Evolutionary conservation across 2,888 invertebrate genomes (phyloP).

Genomic region (Polia nebulosa): DNA sequence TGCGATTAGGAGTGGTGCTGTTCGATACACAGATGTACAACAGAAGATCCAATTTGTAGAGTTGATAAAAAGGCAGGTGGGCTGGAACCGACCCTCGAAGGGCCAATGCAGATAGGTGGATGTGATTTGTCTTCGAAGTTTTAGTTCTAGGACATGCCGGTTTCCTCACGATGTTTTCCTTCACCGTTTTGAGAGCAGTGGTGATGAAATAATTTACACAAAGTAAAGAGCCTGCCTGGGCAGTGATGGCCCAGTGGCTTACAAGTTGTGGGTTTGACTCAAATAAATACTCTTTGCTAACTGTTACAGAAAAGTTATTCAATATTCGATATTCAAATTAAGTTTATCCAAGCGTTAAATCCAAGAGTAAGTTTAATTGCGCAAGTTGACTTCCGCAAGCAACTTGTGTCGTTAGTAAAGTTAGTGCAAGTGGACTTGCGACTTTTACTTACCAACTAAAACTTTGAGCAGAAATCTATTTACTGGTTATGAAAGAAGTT

Average conservation of each 20-base stretch:
- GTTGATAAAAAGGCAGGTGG: too few relatives aligned
- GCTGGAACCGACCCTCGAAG: too few relatives aligned
- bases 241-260: too few relatives aligned
- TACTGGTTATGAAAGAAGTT: conserved; percentile 9
- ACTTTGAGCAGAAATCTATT: conserved; percentile 10
- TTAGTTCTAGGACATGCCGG: too few relatives aligned
- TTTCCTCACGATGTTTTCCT: too few relatives aligned
- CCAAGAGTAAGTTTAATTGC: conserved; percentile 9
- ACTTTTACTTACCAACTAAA: conserved; percentile 12
- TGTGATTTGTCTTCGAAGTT: too few relatives aligned
- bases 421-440: conserved; percentile 11
- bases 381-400: conserved; percentile 5
- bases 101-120: too few relatives aligned
- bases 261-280: too few relatives aligned
- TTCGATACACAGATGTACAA: not conserved
- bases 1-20: conserved; percentile 13
- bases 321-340: conserved; percentile 9
- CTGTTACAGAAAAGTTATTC: not conserved
- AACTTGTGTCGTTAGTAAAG: conserved; percentile 33
- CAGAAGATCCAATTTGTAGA: conserved; percentile 14
- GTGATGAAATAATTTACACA: too few relatives aligned
- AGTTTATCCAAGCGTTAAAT: too few relatives aligned
- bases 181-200: too few relatives aligned
- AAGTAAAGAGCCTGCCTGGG: too few relatives aligned
- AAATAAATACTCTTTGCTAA: not conserved